phyloP scores from a whole-genome alignment of 2,888 invertebrate genomes.

The Crematogaster levior region DNA sequence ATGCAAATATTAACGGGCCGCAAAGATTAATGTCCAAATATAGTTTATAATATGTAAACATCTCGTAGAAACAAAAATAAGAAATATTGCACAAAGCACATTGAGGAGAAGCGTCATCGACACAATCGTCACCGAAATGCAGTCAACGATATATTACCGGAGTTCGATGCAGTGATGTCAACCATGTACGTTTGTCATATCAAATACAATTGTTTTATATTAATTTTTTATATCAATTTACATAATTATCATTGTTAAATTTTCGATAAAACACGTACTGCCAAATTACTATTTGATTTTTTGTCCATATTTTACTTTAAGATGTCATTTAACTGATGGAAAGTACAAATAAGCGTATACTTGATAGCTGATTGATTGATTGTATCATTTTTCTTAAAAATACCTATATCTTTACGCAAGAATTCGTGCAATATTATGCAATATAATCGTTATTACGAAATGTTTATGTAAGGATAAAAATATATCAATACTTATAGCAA shows the following conservation, averaged over 20 bases:
- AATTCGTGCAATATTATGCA: neutral
- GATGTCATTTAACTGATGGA: neutral
- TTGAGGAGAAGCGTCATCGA: conserved; percentile 8
- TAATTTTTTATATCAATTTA: conserved; percentile 34
- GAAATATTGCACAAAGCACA: neutral
- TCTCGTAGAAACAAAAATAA: conserved; percentile 48
- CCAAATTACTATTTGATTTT: neutral
- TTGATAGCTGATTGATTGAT: too few species aligned
- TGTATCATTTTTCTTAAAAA: neutral
- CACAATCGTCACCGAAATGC: conserved; percentile 26
- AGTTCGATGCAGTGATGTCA: neutral
- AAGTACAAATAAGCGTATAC: neutral
- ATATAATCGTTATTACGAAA: neutral
- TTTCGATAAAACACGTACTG: neutral
- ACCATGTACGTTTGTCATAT: neutral
- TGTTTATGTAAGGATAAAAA: conserved; percentile 4
- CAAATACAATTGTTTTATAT: conserved; percentile 9
- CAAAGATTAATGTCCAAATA: neutral
- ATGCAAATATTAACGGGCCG: neutral
- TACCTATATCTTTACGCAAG: neutral
- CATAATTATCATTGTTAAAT: conserved; percentile 18
- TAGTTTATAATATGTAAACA: conserved; percentile 1
- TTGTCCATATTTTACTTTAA: neutral
- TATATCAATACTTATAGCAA: conserved; percentile 44
- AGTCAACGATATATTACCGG: conserved; percentile 18